These are phyloP conservation scores for Xerus inauris DNA, from an alignment of 2,113 vertebrate genomes.

Conservation along the genomic window DNA sequence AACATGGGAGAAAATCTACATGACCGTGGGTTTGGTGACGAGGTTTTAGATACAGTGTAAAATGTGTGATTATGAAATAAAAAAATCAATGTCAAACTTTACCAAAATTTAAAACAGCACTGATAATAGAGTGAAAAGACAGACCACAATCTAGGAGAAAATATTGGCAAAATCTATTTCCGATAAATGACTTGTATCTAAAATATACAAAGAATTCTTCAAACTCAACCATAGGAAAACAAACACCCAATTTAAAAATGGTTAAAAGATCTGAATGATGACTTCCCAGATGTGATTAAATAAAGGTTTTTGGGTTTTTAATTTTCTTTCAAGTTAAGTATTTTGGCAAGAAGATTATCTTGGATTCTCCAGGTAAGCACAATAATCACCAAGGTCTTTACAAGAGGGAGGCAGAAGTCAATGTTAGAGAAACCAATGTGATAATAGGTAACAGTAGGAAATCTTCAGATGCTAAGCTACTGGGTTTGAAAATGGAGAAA, in stretches of 20 bases:
- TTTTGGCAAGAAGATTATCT: neutral
- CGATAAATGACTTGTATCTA: neutral
- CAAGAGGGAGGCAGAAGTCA: neutral
- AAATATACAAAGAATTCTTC: neutral
- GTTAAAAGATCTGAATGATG: neutral
- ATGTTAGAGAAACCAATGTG: neutral
- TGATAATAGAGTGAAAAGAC: neutral
- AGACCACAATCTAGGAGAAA: neutral
- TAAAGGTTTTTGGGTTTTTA: neutral
- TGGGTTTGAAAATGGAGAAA: neutral
- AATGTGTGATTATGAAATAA: neutral
- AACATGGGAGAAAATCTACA: neutral
- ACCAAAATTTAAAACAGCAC: neutral
- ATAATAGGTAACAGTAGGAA: neutral
- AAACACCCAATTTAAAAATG: neutral
- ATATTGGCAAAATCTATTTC: neutral
- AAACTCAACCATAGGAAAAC: neutral
- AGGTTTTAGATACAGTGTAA: neutral
- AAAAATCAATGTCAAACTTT: neutral
- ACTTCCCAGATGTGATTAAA: neutral
- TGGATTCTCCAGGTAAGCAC: neutral
- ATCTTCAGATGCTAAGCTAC: neutral
- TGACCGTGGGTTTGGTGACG: neutral
- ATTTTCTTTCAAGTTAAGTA: neutral
- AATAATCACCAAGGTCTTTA: neutral